Base-by-base conservation (phyloP, 2,113 vertebrate genomes). In the Prochilodus magdalenae region DNA sequence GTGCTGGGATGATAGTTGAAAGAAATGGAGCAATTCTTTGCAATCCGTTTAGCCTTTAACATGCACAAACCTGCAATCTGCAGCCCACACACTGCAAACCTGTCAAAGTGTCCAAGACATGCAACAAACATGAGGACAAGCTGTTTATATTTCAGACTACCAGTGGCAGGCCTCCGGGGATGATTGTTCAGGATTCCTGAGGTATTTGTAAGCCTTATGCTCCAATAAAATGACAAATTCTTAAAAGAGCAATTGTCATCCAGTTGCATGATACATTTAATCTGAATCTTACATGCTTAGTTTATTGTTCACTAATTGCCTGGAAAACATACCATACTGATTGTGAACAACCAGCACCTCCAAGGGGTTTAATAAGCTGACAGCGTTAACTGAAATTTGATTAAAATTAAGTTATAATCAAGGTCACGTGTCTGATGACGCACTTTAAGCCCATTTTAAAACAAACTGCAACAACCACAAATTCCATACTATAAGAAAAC, bases 1-100 rank as follows among this genome's bases (percentile, higher is more conserved):
- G 11, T 18, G 11, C 65, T 67, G 40, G 65, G 18, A 33, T 67
- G 65, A 36, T 66, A 30, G 65, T 30, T 67, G 18, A 67, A 67
- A 67, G 65, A 67, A 67, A 67, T 67, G 65, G 30, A 67, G 65
- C 65, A 67, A 36, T 66, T 22, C 63, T 67, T 36, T 44, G 40
- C 40, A 44, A 44, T 44, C 4, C 11, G 40, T 44, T 44, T 44
- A 44, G 40, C 40, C 40, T 44, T 44, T 44, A 44, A 44, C 40
- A 8, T 44, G 5, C 40, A 44, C 40, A 44, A 4, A 44, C 40
- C 40, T 67, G 65, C 65, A 67, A 67, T 67, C 29, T 65, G 62
- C 62, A 30, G 62, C 27, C 62, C 20, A 36, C 65, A 67, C 65
- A 67, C 7, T 36, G 30, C 20, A 33, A 67, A 12, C 30, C 22